Evolutionary conservation across 1,140 invertebrate species (phyloP), one percentile per base, ranked within the genome.

Genomic region (Apis dorsata): DNA sequence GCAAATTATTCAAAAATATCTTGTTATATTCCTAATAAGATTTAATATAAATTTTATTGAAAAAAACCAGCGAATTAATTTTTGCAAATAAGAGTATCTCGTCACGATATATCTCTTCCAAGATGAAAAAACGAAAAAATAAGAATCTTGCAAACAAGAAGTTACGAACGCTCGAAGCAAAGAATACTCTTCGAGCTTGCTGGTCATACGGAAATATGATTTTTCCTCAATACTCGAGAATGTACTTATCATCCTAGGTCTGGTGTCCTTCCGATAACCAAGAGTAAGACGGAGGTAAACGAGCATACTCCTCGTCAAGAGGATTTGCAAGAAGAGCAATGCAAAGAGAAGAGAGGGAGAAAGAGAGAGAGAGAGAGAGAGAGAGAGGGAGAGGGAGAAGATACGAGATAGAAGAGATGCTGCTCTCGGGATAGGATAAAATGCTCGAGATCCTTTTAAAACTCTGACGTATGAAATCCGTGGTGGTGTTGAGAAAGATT

Each of bases 151-250:
- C 15, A 24, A n/a, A 19, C 34, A 53, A 28, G n/a, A 75, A 53
- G 28, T 1, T 10, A 51, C 28, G 21, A 49, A n/a, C 53, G 34
- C 44, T 49, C 53, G 57, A 71, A 73, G 65, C 34, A 34, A 24
- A 63, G 63, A n/a, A 53, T 4, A 24, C 5, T 44, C 65, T 73
- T 80, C 44, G 73, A n/a, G 81, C 19, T 15, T 65, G 60, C 69
- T 57, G 73, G 78, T 73, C 81, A 63, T 79, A 74, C 53, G 66
- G 80, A 88, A 88, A 88, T 86, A 88, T 80, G 87, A 88, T 88
- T 88, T 88, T 83, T 81, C 75, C 78, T 19, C 51, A 15, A 81
- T 77, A 60, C 75, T 81, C 70, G 62, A 55, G 68, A 69, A 73
- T 81, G 84, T 84, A 84, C 86, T 88, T 84, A 86, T 88, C 78